Evolutionary conservation across 2,888 invertebrate species (phyloP), one percentile per base, ranked within the genome.

Genomic region (Artemia sp.): DNA sequence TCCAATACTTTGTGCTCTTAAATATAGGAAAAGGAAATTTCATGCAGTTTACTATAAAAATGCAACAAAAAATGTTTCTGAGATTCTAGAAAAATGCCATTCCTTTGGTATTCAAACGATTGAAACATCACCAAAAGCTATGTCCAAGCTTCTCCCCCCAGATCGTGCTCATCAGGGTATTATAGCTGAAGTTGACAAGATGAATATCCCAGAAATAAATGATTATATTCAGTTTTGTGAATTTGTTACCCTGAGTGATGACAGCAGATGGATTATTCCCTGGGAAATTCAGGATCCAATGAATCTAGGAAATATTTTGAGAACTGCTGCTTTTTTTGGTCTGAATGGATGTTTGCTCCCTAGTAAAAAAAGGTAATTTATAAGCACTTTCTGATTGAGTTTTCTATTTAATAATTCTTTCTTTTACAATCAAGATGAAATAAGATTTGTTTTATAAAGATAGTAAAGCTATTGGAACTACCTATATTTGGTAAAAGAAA

Each of bases 221-320:
- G 38, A 50, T 51, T 50, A 38, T 9, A 12, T 53, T 14, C 19
- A 64, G 4, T 38, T 38, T 38, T 58, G 64, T 24, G 64, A 24
- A 8, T 8, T 19, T 58, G n/a, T 58, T 19, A n/a, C 10, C 64
- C 14, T 58, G 24, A 58, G 24, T 24, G n/a, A 19, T 24, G 14
- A 58, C 14, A 19, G 64, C 14, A 51, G 51, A 67, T 71, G 71
- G 71, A 67, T 69, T 14, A n/a, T 71, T 12, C 67, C 69, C 6
- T 58, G 67, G 52, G 69, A 67, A 51, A 71, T 71, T 12, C 71
- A 71, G 38, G 71, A 71, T 52, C 71, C 71, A 12, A 71, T 71
- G 71, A 71, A 71, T 67, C 58, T 71, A 52, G 71, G 71, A 12
- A 69, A 68, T 14, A 69, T 71, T n/a, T 14, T 71, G 19, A 66